Evolutionary conservation across 2,888 invertebrate species (phyloP).

Genomic region (Stenotaenia linearis): DNA sequence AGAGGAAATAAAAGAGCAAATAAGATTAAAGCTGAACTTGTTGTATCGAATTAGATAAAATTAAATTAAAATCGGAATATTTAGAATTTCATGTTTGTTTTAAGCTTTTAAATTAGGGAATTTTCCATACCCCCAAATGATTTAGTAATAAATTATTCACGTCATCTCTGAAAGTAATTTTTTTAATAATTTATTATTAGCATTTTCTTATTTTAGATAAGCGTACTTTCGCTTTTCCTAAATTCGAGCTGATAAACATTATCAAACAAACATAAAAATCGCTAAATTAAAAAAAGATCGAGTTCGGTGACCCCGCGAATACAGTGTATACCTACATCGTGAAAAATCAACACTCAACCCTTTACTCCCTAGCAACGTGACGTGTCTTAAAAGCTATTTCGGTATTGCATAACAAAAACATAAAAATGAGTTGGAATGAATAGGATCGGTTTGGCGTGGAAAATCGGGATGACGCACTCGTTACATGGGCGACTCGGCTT

Average conservation of each 20-base stretch:
- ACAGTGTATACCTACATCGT: not conserved
- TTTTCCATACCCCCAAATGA: no score
- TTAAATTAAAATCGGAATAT: not conserved
- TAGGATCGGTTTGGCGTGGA: not conserved
- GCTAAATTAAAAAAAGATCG: not conserved
- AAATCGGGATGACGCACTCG: slow-evolving; percentile 7
- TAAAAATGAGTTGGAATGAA: slow-evolving; percentile 3
- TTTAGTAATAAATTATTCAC: no score
- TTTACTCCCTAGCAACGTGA: not conserved
- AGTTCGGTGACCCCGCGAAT: not conserved
- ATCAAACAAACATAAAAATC: not conserved
- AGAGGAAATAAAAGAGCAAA: slow-evolving; percentile 21
- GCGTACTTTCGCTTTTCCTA: not conserved
- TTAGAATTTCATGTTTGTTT: not conserved
- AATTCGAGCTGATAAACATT: slow-evolving; percentile 6
- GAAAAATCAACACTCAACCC: slow-evolving; percentile 1
- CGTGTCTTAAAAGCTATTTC: not conserved
- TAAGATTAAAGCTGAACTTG: not conserved
- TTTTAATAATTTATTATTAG: no score
- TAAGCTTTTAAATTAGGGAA: not conserved
- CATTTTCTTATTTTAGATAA: not conserved
- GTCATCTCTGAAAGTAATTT: no score
- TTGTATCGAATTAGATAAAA: not conserved
- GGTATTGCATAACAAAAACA: not conserved
- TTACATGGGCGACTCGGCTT: not conserved